Evolutionary conservation across 2,797 vertebrate species (phyloP).

Genomic region (Pantherophis alleghaniensis): DNA sequence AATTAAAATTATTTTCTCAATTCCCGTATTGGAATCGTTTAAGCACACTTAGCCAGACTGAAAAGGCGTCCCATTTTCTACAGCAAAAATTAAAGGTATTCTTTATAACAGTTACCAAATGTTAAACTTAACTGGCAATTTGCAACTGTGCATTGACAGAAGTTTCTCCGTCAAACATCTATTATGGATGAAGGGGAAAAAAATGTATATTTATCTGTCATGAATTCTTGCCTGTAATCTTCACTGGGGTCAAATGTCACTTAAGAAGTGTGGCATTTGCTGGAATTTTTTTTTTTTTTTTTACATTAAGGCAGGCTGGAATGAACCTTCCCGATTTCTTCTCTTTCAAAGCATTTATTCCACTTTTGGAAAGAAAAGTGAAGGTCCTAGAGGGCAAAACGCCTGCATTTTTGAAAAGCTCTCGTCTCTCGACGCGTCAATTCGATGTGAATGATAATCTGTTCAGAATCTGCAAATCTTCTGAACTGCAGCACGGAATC

Average conservation of each 20-base stretch:
- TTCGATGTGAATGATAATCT: neutral
- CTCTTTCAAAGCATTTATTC: slow-evolving; percentile 30
- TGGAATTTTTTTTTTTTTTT: slow-evolving; percentile 1
- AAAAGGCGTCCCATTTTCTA: slow-evolving; percentile 34
- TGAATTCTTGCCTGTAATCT: slow-evolving; percentile 19
- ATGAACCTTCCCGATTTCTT: slow-evolving; percentile 58
- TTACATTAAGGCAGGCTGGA: slow-evolving; percentile 46
- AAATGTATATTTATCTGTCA: neutral
- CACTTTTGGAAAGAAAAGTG: accelerated
- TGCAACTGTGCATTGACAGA: slow-evolving; percentile 34
- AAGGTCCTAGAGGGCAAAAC: slow-evolving; percentile 34
- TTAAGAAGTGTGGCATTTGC: slow-evolving; percentile 42
- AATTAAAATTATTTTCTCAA: slow-evolving; percentile 28
- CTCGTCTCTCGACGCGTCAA: neutral
- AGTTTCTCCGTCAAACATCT: slow-evolving; percentile 31
- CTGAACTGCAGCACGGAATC: neutral
- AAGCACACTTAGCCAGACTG: slow-evolving; percentile 51
- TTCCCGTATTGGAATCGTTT: neutral
- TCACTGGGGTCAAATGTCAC: slow-evolving; percentile 46
- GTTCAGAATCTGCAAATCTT: neutral
- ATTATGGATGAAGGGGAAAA: no score
- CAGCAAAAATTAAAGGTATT: neutral
- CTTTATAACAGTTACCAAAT: slow-evolving; percentile 12
- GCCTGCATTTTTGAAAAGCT: neutral
- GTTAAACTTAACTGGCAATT: slow-evolving; percentile 50